Base-by-base conservation (phyloP, 2,113 vertebrate species). In the Ammodytes dubius region DNA sequence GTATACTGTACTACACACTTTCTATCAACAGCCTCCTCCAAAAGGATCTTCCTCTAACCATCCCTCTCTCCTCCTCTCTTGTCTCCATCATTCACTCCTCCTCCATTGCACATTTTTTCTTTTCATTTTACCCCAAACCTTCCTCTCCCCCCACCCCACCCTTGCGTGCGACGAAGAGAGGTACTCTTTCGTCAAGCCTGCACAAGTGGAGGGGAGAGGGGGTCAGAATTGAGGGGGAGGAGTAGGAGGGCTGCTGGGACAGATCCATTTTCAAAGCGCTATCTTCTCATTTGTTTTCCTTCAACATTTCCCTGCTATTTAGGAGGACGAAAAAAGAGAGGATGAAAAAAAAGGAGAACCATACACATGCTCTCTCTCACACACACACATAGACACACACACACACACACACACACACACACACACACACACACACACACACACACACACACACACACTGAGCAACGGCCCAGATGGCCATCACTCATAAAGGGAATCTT, bases 251-350 rank as follows among this genome's bases (percentile, higher is more conserved):
- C 83, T 90, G 85, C 83, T 84, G 75, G 77, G 76, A 65, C 56
- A 52, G 91, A 94, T 95, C 89, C 77, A 88, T 88, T 95, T 95
- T 93, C 92, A 95, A 95, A 94, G 88, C n/a, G 10, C 77, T 84
- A 87, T 91, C 90, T 94, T 86, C 93, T 94, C 76, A 88, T 94
- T 95, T 94, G 85, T 94, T 94, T 94, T 83, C 84, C 76, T 89
- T 91, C 56, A 79, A 89, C 76, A 77, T 89, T 88, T 92, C 90
- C 89, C 85, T 82, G 81, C 85, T 88, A 74, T 89, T 94, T 90
- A 78, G 73, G 75, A 86, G 53, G 56, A 75, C 57, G 59, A 17
- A 77, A 67, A 70, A 63, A 72, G 35, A 37, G 1, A 5, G 9
- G 37, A 35, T 9, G 0, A 39, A n/a, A 27, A 70, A 60, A 82